Evolutionary conservation across 2,888 invertebrate species (phyloP), one percentile per base, ranked within the genome.

Genomic region (Meghimatium bilineatum): DNA sequence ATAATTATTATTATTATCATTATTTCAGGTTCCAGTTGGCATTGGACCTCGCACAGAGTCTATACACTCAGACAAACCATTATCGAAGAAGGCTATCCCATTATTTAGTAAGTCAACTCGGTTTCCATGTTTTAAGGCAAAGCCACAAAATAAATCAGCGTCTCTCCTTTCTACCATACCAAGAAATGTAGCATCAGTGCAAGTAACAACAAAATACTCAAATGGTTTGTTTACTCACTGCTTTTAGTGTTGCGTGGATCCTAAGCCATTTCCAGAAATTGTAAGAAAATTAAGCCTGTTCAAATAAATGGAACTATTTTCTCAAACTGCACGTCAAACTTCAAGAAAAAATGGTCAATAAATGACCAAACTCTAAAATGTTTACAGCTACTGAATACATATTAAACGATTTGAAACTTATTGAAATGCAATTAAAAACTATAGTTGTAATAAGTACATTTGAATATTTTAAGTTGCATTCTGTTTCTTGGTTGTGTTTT

Each of bases 11-110:
- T 56, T 12, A 56, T 56, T 56, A 56, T 56, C 20, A 56, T 56
- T 56, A 56, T 52, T 74, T 29, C 74, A 89, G 56, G 86, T 91
- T 23, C 92, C 92, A 1, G 85, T 92, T 12, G 86, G 86, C 29
- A 89, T 92, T 0, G 91, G 91, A 8, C 91, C 91, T 0, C 87
- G 87, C 38, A 85, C 88, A 0, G 88, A 90, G n/a, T 89, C 89
- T 0, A 86, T 88, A 32, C 72, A 85, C 74, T 79, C 87, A 0
- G 88, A 87, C 12, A 87, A 88, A 66, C 85, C 84, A 10, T 80
- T 82, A 0, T 85, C 85, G 20, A 75, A 83, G 34, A 90, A 88
- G 74, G 85, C 87, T 20, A 89, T 91, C 38, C 91, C 91, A 0
- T 76, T 91, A 20, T 91, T 91, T 85, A 90, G 90, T 82, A 75